These are phyloP conservation scores for Sarcoramphus papa DNA, from an alignment of 2,797 vertebrate species.

Conservation along the genomic window DNA sequence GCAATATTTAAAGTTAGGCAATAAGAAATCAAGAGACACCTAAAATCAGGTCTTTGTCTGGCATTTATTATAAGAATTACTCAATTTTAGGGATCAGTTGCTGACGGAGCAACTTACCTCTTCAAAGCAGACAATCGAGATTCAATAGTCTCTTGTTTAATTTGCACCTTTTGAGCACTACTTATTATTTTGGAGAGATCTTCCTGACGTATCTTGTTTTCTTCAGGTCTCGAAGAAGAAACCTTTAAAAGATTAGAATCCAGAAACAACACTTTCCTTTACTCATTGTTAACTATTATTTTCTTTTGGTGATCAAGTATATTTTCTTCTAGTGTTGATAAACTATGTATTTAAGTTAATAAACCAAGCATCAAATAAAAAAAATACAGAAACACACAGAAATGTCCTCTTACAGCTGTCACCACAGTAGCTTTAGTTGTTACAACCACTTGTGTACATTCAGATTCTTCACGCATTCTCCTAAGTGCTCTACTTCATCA, in stretches of 20 bases:
- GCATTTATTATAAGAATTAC: neutral
- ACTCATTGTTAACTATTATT: neutral
- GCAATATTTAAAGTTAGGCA: neutral
- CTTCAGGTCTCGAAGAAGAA: slow-evolving; percentile 89
- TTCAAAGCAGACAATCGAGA: slow-evolving; percentile 87
- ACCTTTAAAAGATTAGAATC: slow-evolving; percentile 76
- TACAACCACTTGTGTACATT: neutral
- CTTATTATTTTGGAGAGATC: slow-evolving; percentile 90
- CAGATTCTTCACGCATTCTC: neutral
- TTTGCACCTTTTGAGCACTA: slow-evolving; percentile 89
- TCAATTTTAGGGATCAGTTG: neutral
- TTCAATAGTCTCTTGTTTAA: slow-evolving; percentile 91
- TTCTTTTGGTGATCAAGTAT: neutral
- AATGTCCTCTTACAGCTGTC: neutral
- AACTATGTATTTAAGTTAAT: neutral
- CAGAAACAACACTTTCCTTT: neutral
- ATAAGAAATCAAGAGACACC: neutral
- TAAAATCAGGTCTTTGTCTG: neutral
- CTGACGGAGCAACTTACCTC: slow-evolving; percentile 74
- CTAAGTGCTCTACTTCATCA: neutral
- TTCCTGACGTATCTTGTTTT: slow-evolving; percentile 89
- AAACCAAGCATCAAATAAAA: neutral
- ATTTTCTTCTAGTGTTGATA: neutral
- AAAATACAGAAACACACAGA: neutral
- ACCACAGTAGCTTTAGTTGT: neutral